Percentiles rank a stretch among this genome's conserved stretches.
These are phyloP conservation scores for Achroia grisella DNA, from an alignment of 1,140 invertebrate genomes.

Conservation along the genomic window DNA sequence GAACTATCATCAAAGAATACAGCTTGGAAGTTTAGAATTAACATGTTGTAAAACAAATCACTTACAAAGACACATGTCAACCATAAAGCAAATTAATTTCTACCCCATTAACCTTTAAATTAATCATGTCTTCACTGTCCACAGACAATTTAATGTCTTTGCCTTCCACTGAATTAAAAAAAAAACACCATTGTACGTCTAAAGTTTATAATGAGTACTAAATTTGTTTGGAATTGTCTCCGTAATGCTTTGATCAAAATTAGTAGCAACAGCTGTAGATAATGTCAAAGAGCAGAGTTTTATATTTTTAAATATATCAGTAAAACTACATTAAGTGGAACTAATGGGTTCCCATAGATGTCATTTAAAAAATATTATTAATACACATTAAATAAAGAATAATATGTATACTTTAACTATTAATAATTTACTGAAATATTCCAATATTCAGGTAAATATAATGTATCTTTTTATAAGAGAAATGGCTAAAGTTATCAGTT, in stretches of 20 bases:
- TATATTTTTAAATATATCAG: conserved; percentile 1
- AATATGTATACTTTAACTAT: too few species aligned
- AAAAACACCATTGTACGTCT: neutral
- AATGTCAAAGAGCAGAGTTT: neutral
- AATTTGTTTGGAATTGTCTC: neutral
- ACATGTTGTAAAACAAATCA: neutral
- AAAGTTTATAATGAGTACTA: neutral
- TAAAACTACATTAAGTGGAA: conserved; percentile 1
- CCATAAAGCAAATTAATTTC: neutral
- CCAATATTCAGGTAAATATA: neutral
- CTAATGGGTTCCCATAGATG: neutral
- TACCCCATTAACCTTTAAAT: neutral
- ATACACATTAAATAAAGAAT: neutral
- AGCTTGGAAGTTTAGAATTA: neutral
- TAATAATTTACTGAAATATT: too few species aligned
- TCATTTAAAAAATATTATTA: neutral
- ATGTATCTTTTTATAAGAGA: too few species aligned
- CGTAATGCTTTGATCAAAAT: conserved; percentile 6
- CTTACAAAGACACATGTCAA: neutral
- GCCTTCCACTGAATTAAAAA: too few species aligned
- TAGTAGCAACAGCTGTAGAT: conserved; percentile 6
- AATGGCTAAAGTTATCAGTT: too few species aligned
- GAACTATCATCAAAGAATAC: neutral
- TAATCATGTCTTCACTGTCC: conserved; percentile 3
- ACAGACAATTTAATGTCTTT: too few species aligned